Percentiles rank a stretch among this genome's conserved stretches.
Evolutionary conservation across 2,113 vertebrate genomes (phyloP).

Genomic region (Neotoma lepida): DNA sequence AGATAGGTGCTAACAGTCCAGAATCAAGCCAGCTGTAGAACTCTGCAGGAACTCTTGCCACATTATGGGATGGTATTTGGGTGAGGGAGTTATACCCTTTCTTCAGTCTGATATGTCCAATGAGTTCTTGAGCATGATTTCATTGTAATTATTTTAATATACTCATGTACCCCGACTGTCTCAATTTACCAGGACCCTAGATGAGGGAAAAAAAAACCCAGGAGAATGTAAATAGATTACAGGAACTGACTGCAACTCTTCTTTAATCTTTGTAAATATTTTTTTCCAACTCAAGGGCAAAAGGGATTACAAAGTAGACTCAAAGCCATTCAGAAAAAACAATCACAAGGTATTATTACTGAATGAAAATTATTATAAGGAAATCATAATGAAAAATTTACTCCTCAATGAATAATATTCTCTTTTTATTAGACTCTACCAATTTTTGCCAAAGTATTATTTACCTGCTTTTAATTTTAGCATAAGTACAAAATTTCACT

Average conservation of each 20-base stretch:
- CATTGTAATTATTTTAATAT: not conserved
- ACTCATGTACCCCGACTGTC: not conserved
- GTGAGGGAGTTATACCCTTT: not conserved
- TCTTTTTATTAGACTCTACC: not conserved
- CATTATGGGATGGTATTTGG: no score
- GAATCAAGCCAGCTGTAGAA: no score
- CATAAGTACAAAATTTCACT: not conserved
- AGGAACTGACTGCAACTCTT: not conserved
- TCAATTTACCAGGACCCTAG: not conserved
- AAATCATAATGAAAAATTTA: not conserved
- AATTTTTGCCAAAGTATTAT: not conserved
- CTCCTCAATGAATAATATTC: not conserved
- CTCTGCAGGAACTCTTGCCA: no score
- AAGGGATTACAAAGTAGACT: not conserved
- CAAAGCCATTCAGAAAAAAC: not conserved
- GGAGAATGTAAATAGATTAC: not conserved
- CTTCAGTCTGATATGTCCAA: not conserved
- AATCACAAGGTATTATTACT: not conserved
- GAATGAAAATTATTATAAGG: not conserved
- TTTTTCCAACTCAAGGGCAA: not conserved
- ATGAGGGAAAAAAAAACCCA: not conserved
- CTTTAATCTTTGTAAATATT: not conserved
- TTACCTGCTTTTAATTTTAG: slow-evolving; percentile 15
- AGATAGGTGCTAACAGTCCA: no score
- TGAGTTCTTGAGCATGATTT: not conserved